Evolutionary conservation across 2,888 invertebrate species (phyloP).

Genomic region (Polylopha cassiicola): DNA sequence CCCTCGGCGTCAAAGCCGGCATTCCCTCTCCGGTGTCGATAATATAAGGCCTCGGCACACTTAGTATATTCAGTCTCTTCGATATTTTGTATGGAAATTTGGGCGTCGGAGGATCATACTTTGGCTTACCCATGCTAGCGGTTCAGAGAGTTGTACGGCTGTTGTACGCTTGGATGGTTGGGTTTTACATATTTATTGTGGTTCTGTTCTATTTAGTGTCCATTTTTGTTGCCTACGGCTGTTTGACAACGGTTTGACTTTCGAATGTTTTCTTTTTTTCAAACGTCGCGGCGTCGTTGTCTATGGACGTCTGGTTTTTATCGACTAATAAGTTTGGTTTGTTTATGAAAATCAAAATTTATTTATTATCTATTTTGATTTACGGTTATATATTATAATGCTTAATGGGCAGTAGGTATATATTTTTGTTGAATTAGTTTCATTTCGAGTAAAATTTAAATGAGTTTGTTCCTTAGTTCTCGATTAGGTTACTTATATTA

Average conservation of each 20-base stretch:
- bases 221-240: slow-evolving; percentile 27
- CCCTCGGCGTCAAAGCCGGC: slow-evolving; percentile 44
- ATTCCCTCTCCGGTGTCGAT: slow-evolving; percentile 44
- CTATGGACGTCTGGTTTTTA: too few species aligned
- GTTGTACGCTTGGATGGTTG: slow-evolving; percentile 18
- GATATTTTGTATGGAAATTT: slow-evolving; percentile 51
- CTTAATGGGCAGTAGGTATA: too few species aligned
- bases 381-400: too few species aligned
- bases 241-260: slow-evolving; percentile 15
- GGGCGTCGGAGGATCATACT: slow-evolving; percentile 45
- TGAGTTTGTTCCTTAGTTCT: too few species aligned
- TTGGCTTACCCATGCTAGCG: slow-evolving; percentile 53
- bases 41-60: slow-evolving; percentile 44
- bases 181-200: slow-evolving; percentile 30
- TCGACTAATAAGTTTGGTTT: too few species aligned
- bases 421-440: too few species aligned
- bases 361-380: too few species aligned
- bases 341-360: too few species aligned
- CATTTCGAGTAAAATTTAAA: too few species aligned
- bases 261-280: slow-evolving; percentile 10
- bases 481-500: too few species aligned
- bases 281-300: not conserved
- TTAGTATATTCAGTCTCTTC: slow-evolving; percentile 47
- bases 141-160: slow-evolving; percentile 38
- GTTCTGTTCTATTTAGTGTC: slow-evolving; percentile 27